A percentile compares a stretch with the other conserved stretches of the same genome.
These are phyloP conservation scores for Myotis yumanensis DNA, from an alignment of 2,113 vertebrate genomes.

Conservation along the genomic window DNA sequence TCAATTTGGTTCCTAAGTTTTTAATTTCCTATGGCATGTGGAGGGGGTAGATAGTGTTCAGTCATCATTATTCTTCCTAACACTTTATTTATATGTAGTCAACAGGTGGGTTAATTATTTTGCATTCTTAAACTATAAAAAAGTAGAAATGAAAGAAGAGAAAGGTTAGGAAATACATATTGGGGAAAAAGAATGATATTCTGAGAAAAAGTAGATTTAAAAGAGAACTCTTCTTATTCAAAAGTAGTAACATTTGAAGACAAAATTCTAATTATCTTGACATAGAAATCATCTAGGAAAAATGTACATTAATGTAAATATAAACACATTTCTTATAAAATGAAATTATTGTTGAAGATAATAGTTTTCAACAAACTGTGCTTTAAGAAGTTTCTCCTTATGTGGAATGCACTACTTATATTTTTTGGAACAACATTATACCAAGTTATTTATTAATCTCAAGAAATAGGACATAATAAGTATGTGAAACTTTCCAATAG, in stretches of 20 bases:
- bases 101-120: background rate
- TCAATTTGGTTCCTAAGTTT: background rate
- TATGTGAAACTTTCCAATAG: background rate
- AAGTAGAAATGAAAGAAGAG: background rate
- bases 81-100: background rate
- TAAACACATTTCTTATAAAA: background rate
- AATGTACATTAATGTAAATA: background rate
- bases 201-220: background rate
- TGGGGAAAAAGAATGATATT: background rate
- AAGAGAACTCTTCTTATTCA: background rate
- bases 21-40: background rate
- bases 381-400: background rate
- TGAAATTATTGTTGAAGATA: background rate
- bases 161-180: background rate
- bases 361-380: background rate
- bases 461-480: background rate
- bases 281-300: background rate
- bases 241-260: background rate
- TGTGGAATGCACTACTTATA: background rate
- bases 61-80: background rate
- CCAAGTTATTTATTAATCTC: background rate
- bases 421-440: background rate
- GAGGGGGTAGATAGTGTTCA: background rate
- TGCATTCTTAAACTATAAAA: background rate
- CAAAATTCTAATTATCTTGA: background rate